Percentiles rank a stretch among this genome's conserved stretches.
Conservation (phyloP, 2,113 vertebrate species). For the Arothron firmamentum region DNA sequence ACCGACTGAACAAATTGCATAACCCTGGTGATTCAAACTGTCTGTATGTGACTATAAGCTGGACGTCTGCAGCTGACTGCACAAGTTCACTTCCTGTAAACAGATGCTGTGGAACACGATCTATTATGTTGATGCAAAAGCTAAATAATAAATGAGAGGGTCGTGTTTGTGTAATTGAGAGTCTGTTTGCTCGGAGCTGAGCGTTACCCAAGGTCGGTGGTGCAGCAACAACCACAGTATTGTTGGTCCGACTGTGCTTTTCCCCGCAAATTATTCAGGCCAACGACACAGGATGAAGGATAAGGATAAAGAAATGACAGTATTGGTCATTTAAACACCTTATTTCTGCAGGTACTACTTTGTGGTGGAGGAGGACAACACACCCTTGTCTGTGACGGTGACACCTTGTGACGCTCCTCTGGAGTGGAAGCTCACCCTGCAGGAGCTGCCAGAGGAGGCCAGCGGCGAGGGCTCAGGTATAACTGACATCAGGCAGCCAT, state of each 20-base stretch:
- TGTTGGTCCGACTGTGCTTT: background rate
- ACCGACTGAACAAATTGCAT: background rate
- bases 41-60: background rate
- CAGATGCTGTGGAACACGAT: constrained; percentile 45
- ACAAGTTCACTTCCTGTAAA: constrained; percentile 50
- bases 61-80: constrained; percentile 11
- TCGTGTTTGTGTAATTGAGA: constrained; percentile 39
- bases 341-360: constrained; percentile 87
- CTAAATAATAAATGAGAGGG: constrained; percentile 73
- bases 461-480: constrained; percentile 93
- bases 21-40: constrained; percentile 6
- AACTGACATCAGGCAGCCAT: constrained; percentile 47
- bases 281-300: background rate
- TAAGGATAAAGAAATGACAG: constrained; percentile 10
- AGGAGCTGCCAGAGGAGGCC: constrained; percentile 91
- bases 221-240: constrained; percentile 1
- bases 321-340: constrained; percentile 15
- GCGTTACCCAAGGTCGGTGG: constrained; percentile 23
- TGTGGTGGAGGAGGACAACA: constrained; percentile 97
- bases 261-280: constrained; percentile 6
- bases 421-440: constrained; percentile 93
- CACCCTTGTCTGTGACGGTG: constrained; percentile 91
- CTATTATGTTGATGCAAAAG: constrained; percentile 45
- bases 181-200: constrained; percentile 21
- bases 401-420: constrained; percentile 95